Evolutionary conservation across 2,888 invertebrate genomes (phyloP).

Genomic region (Nephrotoma appendiculata): DNA sequence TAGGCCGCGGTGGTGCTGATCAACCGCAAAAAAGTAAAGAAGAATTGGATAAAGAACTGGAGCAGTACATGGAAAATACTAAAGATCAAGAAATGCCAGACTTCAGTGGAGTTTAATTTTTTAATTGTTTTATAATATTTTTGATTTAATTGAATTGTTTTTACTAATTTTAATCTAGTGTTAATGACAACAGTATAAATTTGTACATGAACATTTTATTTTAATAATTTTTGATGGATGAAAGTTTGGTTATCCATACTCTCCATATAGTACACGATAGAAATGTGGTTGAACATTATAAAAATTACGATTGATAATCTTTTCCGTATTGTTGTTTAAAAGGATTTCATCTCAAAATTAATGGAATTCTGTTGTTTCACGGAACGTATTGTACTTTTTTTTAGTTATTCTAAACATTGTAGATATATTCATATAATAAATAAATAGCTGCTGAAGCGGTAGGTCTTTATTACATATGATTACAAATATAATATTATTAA

Average conservation of each 20-base stretch:
- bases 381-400: not conserved
- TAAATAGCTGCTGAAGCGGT: not conserved
- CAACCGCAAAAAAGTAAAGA: conserved; percentile 35
- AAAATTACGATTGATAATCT: not conserved
- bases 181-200: not conserved
- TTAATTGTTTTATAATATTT: not conserved
- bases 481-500: not conserved
- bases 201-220: not conserved
- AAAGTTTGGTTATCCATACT: too few relatives aligned
- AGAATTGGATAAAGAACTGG: conserved; percentile 52
- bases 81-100: conserved; percentile 43
- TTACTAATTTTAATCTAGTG: not conserved
- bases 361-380: not conserved
- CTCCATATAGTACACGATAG: too few relatives aligned
- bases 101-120: conserved; percentile 22
- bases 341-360: not conserved
- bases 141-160: not conserved
- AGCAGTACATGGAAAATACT: conserved; percentile 55
- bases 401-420: not conserved
- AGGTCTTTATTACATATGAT: not conserved
- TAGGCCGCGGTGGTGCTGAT: conserved; percentile 14
- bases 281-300: not conserved
- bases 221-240: not conserved
- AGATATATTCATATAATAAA: not conserved
- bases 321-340: not conserved